These are phyloP conservation scores for Dasypogon diadema DNA, from an alignment of 2,888 invertebrate species.

Conservation along the genomic window DNA sequence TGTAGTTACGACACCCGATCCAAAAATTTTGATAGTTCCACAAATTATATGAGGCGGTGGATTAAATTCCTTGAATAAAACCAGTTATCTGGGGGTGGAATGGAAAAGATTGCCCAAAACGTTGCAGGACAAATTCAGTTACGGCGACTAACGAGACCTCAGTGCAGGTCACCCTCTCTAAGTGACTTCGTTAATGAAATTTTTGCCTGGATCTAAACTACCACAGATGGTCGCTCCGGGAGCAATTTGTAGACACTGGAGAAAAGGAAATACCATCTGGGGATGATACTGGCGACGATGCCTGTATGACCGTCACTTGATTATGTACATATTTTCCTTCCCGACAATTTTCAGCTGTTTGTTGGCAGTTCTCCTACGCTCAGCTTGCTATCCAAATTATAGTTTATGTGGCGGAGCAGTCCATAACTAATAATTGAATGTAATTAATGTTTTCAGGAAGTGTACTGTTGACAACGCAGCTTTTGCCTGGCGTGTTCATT, in stretches of 20 bases:
- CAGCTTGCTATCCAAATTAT: not conserved
- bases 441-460: conserved; percentile 17
- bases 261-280: conserved; percentile 27
- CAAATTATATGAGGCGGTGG: conserved; percentile 29
- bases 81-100: conserved; percentile 16
- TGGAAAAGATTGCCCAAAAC: conserved; percentile 26
- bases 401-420: conserved; percentile 26
- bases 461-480: too few species aligned
- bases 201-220: conserved; percentile 45
- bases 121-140: conserved; percentile 42
- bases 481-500: too few species aligned
- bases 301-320: conserved; percentile 11
- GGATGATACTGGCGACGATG: not conserved
- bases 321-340: conserved; percentile 12
- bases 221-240: conserved; percentile 41
- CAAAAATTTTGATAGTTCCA: conserved; percentile 42
- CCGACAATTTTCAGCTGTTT: not conserved
- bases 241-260: conserved; percentile 41
- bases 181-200: conserved; percentile 51
- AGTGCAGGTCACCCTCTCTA: conserved; percentile 39
- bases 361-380: not conserved
- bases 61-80: conserved; percentile 41
- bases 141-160: conserved; percentile 28
- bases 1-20: not conserved
- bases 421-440: conserved; percentile 34